Evolutionary conservation across 2,113 vertebrate genomes (phyloP).

Genomic region (Passer domesticus): DNA sequence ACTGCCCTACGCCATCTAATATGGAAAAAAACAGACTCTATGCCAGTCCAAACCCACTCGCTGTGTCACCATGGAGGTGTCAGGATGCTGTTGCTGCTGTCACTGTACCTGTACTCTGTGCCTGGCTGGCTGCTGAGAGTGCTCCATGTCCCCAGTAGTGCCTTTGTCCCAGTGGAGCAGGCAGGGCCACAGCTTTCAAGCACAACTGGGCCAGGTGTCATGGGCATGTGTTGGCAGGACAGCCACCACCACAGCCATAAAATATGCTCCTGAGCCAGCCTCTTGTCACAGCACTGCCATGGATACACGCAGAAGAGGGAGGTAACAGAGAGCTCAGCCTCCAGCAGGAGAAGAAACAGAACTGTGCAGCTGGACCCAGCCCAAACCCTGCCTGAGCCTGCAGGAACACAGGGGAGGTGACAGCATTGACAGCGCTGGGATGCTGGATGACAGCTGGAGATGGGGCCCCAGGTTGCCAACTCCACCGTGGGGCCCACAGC

Average conservation of each 20-base stretch:
- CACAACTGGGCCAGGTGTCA: neutral
- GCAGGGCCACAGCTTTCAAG: neutral
- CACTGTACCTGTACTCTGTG: fast-evolving
- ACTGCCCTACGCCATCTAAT: neutral
- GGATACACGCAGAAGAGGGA: fast-evolving
- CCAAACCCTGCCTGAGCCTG: neutral
- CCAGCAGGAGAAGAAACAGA: neutral
- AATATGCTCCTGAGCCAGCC: neutral
- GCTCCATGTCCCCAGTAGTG: neutral
- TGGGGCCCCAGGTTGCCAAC: neutral
- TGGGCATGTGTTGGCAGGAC: neutral
- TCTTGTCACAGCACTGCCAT: neutral
- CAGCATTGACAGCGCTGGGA: fast-evolving
- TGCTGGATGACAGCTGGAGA: neutral
- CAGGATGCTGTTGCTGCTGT: neutral
- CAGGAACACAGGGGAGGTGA: neutral
- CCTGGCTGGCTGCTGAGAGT: fast-evolving
- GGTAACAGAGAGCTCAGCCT: neutral
- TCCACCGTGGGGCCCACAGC: fast-evolving
- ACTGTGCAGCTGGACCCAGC: fast-evolving
- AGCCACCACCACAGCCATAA: neutral
- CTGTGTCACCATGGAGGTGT: fast-evolving
- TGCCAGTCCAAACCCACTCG: neutral
- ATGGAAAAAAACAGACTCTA: neutral
- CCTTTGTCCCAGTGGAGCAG: fast-evolving